phyloP scores from a whole-genome alignment of 2,888 invertebrate genomes.

The Itoplectis maculator region DNA sequence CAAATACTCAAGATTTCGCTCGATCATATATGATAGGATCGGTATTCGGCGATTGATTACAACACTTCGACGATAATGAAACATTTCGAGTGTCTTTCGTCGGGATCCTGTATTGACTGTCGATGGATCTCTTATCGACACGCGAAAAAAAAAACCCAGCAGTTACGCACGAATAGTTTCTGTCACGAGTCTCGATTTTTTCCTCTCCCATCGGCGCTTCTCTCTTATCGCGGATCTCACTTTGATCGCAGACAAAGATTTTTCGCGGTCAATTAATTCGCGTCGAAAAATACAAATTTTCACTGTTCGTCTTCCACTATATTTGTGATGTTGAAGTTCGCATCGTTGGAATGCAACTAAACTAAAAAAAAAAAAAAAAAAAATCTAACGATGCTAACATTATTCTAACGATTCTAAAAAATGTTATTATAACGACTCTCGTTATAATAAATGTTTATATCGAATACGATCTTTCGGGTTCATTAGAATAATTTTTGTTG shows the following conservation, averaged over 20 bases:
- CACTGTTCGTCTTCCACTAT: no score
- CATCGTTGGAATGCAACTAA: background rate
- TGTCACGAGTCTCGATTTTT: conserved; percentile 27
- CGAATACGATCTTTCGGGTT: no score
- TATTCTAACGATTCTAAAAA: background rate
- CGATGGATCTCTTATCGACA: conserved; percentile 16
- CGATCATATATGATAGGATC: conserved; percentile 32
- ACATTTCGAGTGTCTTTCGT: conserved; percentile 1
- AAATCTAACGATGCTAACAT: no score
- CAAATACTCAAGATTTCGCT: conserved; percentile 3
- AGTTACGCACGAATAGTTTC: conserved; percentile 5
- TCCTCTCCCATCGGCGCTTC: background rate
- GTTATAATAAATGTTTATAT: no score
- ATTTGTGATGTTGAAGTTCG: no score
- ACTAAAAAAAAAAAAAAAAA: background rate
- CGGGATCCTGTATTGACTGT: conserved; percentile 1
- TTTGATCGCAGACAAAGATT: background rate
- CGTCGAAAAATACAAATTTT: no score
- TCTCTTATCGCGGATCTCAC: conserved; percentile 11
- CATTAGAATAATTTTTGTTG: no score
- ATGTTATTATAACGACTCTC: no score
- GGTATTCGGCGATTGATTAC: conserved; percentile 36
- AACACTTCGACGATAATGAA: conserved; percentile 1
- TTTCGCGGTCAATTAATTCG: conserved; percentile 11
- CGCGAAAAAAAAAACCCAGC: background rate